Percentiles rank a stretch among this genome's conserved stretches.
These are phyloP conservation scores for Siniperca chuatsi DNA, from an alignment of 2,113 vertebrate species.

Conservation along the genomic window DNA sequence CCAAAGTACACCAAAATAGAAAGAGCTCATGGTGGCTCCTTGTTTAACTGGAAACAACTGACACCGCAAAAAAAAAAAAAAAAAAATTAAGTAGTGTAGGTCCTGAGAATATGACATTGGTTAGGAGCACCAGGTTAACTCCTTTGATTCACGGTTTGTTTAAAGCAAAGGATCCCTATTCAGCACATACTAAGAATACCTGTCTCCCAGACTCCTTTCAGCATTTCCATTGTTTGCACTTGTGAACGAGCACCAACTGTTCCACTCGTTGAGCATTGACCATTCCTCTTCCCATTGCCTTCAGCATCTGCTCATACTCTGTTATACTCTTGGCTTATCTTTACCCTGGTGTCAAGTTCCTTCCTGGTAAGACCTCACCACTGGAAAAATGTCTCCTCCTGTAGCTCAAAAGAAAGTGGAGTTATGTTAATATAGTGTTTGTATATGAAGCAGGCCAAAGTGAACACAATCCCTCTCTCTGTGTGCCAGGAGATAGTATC, in stretches of 20 bases:
- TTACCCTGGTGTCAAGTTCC: constrained; percentile 29
- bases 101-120: constrained; percentile 20
- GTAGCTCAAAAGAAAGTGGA: constrained; percentile 44
- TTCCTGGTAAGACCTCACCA: constrained; percentile 2
- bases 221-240: neutral
- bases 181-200: neutral
- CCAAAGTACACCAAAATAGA: neutral
- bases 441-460: constrained; percentile 44
- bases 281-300: neutral
- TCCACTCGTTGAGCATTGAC: neutral
- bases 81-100: neutral
- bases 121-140: neutral
- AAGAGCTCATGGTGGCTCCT: constrained; percentile 6
- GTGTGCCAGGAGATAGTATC: constrained; percentile 72
- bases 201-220: neutral
- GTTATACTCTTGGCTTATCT: constrained; percentile 3
- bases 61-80: neutral
- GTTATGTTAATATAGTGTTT: constrained; percentile 67
- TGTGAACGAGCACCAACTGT: neutral
- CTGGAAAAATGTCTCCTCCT: constrained; percentile 48
- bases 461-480: constrained; percentile 67
- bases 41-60: neutral
- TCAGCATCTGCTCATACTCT: constrained; percentile 4
- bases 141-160: constrained; percentile 27
- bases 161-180: constrained; percentile 1